A percentile compares a stretch with the other conserved stretches of the same genome.
Evolutionary conservation across 2,797 vertebrate genomes (phyloP).

Genomic region (Varecia variegata): DNA sequence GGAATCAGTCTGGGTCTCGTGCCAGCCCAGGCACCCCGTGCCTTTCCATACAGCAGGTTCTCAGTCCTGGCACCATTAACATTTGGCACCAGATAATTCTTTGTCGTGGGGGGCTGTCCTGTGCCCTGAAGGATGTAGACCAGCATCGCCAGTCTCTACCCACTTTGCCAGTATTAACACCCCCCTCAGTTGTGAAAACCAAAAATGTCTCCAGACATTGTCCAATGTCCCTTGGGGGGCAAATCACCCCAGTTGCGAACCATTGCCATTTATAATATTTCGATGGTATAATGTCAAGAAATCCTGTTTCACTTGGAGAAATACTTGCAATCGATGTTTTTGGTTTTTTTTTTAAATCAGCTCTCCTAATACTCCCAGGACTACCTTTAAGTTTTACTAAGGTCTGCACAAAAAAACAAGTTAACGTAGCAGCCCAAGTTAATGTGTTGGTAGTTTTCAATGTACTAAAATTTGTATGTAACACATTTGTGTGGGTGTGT

Average conservation of each 20-base stretch:
- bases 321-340: background rate
- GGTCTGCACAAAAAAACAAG: background rate
- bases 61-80: rapidly evolving
- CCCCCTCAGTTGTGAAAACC: background rate
- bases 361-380: background rate
- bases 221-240: background rate
- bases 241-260: background rate
- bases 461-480: background rate
- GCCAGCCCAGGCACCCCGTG: background rate
- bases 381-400: background rate
- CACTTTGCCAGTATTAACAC: no score
- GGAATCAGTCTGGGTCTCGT: background rate
- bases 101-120: background rate
- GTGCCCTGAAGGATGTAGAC: background rate
- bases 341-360: background rate
- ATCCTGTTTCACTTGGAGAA: background rate
- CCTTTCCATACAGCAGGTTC: background rate
- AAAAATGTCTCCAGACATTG: background rate
- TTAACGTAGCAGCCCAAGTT: background rate
- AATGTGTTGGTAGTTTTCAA: slow-evolving; percentile 30
- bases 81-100: background rate
- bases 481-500: slow-evolving; percentile 37
- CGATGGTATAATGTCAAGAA: background rate
- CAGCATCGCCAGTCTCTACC: background rate
- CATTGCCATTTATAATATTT: background rate